Conservation (phyloP, 2,888 invertebrate species). For the Tachina lurida region DNA sequence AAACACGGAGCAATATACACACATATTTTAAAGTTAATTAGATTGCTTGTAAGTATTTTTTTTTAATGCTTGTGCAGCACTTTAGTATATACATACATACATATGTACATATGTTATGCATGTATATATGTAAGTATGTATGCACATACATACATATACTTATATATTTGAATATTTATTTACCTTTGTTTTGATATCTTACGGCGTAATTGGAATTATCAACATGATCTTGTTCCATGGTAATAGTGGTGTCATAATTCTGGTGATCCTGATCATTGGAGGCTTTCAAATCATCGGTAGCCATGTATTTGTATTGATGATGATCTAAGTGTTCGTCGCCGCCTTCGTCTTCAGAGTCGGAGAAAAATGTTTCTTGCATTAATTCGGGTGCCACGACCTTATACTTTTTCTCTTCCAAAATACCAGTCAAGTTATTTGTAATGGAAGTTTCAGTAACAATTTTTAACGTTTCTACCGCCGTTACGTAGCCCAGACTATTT, state of each 20-base stretch:
- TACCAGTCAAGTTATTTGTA: constrained; percentile 84
- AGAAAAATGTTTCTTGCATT: constrained; percentile 99
- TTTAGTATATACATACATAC: too few relatives aligned
- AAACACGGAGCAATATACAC: too few relatives aligned
- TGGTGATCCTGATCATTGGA: constrained; percentile 86
- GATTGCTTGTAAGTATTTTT: too few relatives aligned
- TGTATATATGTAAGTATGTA: not conserved
- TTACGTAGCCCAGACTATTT: constrained; percentile 97
- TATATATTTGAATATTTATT: not conserved
- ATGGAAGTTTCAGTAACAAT: constrained; percentile 92
- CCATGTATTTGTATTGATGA: constrained; percentile 90
- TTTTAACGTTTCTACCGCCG: constrained; percentile 97
- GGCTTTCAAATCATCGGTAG: constrained; percentile 91
- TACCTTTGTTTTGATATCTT: constrained; percentile 65
- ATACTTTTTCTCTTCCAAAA: constrained; percentile 95
- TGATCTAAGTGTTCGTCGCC: constrained; percentile 87
- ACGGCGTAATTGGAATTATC: constrained; percentile 62
- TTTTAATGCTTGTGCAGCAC: too few relatives aligned
- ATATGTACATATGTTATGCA: too few relatives aligned
- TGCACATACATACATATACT: not conserved
- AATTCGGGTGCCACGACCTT: constrained; percentile 98
- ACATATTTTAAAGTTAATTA: not conserved
- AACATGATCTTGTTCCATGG: constrained; percentile 83
- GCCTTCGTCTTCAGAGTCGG: constrained; percentile 99
- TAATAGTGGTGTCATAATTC: constrained; percentile 87